phyloP scores from a whole-genome alignment of 2,113 vertebrate species.

The Chaetorhynchus papuensis region DNA sequence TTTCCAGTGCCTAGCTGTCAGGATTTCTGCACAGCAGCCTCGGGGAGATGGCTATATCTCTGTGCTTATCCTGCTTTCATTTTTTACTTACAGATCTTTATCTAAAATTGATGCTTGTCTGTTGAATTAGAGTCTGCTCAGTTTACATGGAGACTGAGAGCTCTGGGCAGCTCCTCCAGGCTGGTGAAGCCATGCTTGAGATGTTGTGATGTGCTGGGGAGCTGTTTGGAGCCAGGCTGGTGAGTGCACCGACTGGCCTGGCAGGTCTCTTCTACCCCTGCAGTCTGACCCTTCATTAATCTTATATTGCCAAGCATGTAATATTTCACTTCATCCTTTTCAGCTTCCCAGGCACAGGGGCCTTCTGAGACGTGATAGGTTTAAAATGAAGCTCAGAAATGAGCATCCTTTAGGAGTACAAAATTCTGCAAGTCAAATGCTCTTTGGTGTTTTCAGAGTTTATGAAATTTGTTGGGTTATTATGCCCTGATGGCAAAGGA shows the following conservation, averaged over 20 bases:
- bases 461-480: background rate
- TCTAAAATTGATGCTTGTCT: background rate
- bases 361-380: accelerated
- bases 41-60: accelerated
- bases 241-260: background rate
- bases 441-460: background rate
- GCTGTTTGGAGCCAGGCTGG: background rate
- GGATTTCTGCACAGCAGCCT: background rate
- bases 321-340: background rate
- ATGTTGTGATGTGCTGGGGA: background rate
- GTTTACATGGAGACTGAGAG: background rate
- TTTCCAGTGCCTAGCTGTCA: background rate
- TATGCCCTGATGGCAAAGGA: background rate
- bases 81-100: background rate
- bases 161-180: background rate
- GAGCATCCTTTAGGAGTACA: background rate
- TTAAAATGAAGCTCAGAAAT: background rate
- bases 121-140: background rate
- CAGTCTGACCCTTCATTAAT: background rate
- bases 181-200: background rate
- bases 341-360: background rate
- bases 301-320: accelerated
- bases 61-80: accelerated
- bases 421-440: background rate
- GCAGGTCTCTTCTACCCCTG: background rate